Evolutionary conservation across 2,113 vertebrate genomes (phyloP).

Genomic region (Microcebus griseorufus): DNA sequence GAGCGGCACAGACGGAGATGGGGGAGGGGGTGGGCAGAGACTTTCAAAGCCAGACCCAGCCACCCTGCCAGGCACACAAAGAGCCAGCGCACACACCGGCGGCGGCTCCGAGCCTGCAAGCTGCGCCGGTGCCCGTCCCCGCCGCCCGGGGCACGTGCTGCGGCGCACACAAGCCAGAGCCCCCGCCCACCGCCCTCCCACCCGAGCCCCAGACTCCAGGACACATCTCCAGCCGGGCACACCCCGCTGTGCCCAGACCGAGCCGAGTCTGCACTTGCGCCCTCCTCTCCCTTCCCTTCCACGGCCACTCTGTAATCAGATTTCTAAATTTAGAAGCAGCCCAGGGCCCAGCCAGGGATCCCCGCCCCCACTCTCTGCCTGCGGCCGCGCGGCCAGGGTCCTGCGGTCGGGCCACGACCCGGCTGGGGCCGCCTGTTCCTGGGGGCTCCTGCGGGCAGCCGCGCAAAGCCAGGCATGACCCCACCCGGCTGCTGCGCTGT

Average conservation of each 20-base stretch:
- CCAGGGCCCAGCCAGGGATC: conserved; percentile 66
- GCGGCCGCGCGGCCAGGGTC: conserved; percentile 62
- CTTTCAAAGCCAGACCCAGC: conserved; percentile 72
- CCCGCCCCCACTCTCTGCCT: conserved; percentile 73
- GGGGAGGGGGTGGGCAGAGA: conserved; percentile 74
- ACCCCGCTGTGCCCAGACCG: conserved; percentile 68
- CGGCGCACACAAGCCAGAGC: conserved; percentile 29
- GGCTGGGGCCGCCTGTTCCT: conserved; percentile 38
- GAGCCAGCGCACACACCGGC: conserved; percentile 64
- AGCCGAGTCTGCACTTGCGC: conserved; percentile 37
- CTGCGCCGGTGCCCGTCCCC: conserved; percentile 46
- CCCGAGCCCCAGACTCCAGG: neutral
- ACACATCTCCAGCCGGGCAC: conserved; percentile 61
- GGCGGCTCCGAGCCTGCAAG: conserved; percentile 53
- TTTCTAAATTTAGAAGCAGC: conserved; percentile 82
- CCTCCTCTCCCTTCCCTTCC: conserved; percentile 62
- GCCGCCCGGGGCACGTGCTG: conserved; percentile 65
- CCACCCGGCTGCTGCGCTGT: conserved; percentile 40
- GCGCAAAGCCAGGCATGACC: conserved; percentile 16
- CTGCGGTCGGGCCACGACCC: conserved; percentile 67
- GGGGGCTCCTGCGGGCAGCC: neutral
- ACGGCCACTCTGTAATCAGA: conserved; percentile 80
- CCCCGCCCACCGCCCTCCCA: conserved; percentile 41
- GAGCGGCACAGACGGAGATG: conserved; percentile 73
- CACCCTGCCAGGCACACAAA: conserved; percentile 75